Base-by-base conservation (phyloP, 2,113 vertebrate species). In the Macroglossus sobrinus region DNA sequence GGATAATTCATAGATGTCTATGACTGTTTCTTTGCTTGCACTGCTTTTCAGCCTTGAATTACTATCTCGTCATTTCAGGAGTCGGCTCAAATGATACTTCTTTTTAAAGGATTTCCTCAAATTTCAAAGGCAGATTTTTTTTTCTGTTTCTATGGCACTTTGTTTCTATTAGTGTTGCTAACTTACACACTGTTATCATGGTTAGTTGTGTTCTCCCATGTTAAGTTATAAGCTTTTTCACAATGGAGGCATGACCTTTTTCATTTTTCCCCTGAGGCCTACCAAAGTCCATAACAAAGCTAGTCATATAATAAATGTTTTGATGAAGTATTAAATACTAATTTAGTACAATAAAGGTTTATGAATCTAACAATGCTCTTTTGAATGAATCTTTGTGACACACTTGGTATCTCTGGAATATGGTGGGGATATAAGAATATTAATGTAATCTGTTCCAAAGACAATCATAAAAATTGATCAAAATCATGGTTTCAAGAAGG, bases 391-490 rank as follows among this genome's bases (percentile, higher is more conserved):
- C 61, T 94, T 78, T 91, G 16, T 88, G 63, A 88, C 30, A 66
- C 5, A 40, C 21, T 50, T 75, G 30, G 26, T 72, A 38, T 92
- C 38, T 92, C 16, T 95, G n/a, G 64, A 93, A 81, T 72, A 55
- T 84, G 59, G 87, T 93, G 35, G 28, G 28, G 33, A 47, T 84
- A 85, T 94, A 88, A 96, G 92, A 96, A 89, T 89, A 93, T 80
- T 89, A 84, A 59, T 35, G 22, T 87, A 82, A 57, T 84, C 11
- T 72, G 33, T 72, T 93, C 7, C 57, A 76, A 55, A 87, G 40
- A 76, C 71, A 92, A 68, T 95, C n/a, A 57, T 22, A n/a, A 57
- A 1, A 12, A 92, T 93, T 94, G 92, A 71, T 66, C 47, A 95
- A 87, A 92, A 82, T 85, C 15, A n/a, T 68, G 19, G 15, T 15